Evolutionary conservation across 2,888 invertebrate genomes (phyloP).

Genomic region (Abrostola triplasia): DNA sequence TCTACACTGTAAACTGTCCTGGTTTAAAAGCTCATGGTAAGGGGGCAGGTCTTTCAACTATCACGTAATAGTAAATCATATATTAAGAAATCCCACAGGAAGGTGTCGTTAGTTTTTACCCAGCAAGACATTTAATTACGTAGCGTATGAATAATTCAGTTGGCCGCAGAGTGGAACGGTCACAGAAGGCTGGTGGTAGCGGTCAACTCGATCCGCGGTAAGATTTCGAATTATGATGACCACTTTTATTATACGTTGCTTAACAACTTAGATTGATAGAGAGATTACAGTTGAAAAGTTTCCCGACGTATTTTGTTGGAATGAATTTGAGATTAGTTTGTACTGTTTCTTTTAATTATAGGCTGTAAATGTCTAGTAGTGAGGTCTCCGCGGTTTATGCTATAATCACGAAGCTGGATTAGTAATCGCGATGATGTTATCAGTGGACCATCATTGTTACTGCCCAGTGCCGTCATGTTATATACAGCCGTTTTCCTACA

Average conservation of each 20-base stretch:
- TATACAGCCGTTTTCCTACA: no score
- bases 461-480: conserved; percentile 4
- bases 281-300: conserved; percentile 55
- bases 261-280: conserved; percentile 54
- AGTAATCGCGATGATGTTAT: conserved; percentile 30
- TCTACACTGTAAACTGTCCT: no score
- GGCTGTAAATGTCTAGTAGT: conserved; percentile 39
- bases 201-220: conserved; percentile 65
- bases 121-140: conserved; percentile 82
- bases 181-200: conserved; percentile 81
- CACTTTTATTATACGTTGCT: conserved; percentile 54
- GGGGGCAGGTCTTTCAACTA: conserved; percentile 24
- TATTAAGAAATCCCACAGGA: conserved; percentile 76
- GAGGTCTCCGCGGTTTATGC: conserved; percentile 1
- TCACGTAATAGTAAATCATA: conserved; percentile 42
- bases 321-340: conserved; percentile 30
- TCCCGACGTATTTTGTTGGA: conserved; percentile 38
- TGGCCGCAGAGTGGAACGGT: conserved; percentile 80
- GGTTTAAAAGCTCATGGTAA: no score
- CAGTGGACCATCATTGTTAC: conserved; percentile 6
- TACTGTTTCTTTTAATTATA: conserved; percentile 45
- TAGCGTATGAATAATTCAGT: conserved; percentile 83
- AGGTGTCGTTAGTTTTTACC: conserved; percentile 81
- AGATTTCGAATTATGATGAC: conserved; percentile 61
- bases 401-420: conserved; percentile 17